Evolutionary conservation across 2,113 vertebrate genomes (phyloP), one percentile per base, ranked within the genome.

Genomic region (Athene noctua): DNA sequence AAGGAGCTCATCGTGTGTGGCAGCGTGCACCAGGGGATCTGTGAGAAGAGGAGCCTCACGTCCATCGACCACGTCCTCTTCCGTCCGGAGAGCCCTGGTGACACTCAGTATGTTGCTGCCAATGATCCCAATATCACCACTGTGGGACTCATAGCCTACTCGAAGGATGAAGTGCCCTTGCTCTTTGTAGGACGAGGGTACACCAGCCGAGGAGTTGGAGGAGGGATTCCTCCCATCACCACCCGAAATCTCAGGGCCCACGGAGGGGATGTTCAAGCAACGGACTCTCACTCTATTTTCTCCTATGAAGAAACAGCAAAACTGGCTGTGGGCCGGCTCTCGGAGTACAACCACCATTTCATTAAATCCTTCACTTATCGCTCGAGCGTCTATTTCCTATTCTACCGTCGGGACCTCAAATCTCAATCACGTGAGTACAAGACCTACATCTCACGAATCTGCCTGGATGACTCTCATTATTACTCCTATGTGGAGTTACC

Each of bases 231-330:
- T 8, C 99, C 99, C 54, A 99, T 99, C 88, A 99, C 99, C 2
- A 99, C 99, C 6, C 98, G 99, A 29, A 99, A 99, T 92, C 97
- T 99, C 21, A 70, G 88, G 79, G 95, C 98, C 3, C 95, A 96
- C 0, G 86, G 91, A 16, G 93, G 88, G 13, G 96, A 97, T 44
- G 17, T 86, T 32, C 95, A 92, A 25, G 96, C 96, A 6, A 84
- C 65, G 13, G 99, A 98, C 62, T 98, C 99, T 74, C 99, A 99
- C 52, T 99, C 99, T 7, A 98, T 99, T 92, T 99, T 99, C 97
- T 99, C 99, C 73, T 99, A 99, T 1, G 99, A 99, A 95, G 99
- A 99, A 96, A 99, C 99, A 0, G 99, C 99, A 66, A 99, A 99
- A 93, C 89, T 99, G 84, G 99, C 99, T 0, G 99, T 99, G 21